Base-by-base conservation (phyloP, 2,888 invertebrate species). In the Harmothoe impar region DNA sequence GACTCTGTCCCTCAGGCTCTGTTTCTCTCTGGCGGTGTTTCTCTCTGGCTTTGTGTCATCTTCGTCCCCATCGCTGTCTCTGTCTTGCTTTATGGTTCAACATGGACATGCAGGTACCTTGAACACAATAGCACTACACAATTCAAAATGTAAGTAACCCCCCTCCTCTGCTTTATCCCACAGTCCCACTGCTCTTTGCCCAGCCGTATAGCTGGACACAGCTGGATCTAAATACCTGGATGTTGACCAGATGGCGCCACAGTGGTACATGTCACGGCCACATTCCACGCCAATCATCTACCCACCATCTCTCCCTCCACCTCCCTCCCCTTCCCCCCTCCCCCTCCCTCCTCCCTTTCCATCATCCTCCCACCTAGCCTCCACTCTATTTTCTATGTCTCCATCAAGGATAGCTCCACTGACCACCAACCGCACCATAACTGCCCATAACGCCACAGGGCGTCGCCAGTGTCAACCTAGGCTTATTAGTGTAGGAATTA, bases 261-360 rank as follows among this genome's bases (percentile, higher is more conserved):
- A n/a, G 12, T 20, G 3, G 62, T n/a, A 7, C 23, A n/a, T 62
- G 62, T 62, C 62, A 15, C 62, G 62, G 62, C n/a, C 62, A 20
- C 62, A 62, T 62, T 62, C 62, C 62, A 3, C 62, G n/a, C 62
- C 62, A 62, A 62, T 62, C 62, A 62, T 17, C 29, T 77, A 5
- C 7, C 31, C 31, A 1, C 77, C 77, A n/a, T 10, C 77, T 77
- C 72, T 89, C 56, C 62, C 68, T 89, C 56, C 62, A 68, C 51
- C 56, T 89, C 77, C 77, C 77, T 77, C 77, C 31, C 77, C 31
- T 17, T 31, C 77, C 31, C 20, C 68, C n/a, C 68, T n/a, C 68
- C n/a, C 68, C 68, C 68, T 68, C 68, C n/a, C 68, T n/a, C 68
- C n/a, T 7, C 68, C 7, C 68, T 33, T n/a, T n/a, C 68, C 25